Evolutionary conservation across 1,140 invertebrate genomes (phyloP), one percentile per base, ranked within the genome.

Genomic region (Drosophila parabipectinata): DNA sequence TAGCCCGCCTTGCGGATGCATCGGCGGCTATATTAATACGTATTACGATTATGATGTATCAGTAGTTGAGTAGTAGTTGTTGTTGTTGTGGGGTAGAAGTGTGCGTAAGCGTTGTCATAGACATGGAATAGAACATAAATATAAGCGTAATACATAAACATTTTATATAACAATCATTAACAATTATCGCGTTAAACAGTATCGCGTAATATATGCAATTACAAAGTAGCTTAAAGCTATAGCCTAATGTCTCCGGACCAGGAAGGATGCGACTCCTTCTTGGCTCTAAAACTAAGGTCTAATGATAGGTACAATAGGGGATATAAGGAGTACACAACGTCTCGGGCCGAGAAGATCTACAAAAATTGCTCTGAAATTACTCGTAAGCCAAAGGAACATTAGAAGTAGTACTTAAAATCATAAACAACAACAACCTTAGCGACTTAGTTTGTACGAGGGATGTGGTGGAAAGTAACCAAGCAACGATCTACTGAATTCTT

Each of bases 61-160:
- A 58, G 73, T 55, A 54, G 68, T 56, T 26, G 56, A 15, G 15
- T 18, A 7, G 28, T 64, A 34, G 69, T 84, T 55, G 72, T 82
- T 82, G 79, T 89, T 79, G 85, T 82, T 74, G 85, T 75, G 37
- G 59, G 63, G 76, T 68, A 80, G 77, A 72, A 82, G 84, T 84
- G 77, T 84, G 76, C 80, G 81, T 79, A 87, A 84, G 76, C 80
- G 85, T 89, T 87, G 82, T 87, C 83, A 82, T 67, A 75, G 64
- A 91, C 82, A 91, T 91, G 90, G 79, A 91, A 91, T 89, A 72
- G 73, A 85, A 91, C 62, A 76, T 80, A 80, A 87, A 89, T 81
- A 87, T 84, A 78, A 83, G 80, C 82, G 79, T 80, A 90, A 79
- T 80, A 82, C 79, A 79, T 88, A 87, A 79, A 87, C 81, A 85